A percentile compares a stretch with the other conserved stretches of the same genome.
Conservation (phyloP, 2,113 vertebrate species). For the Cinclus cinclus region DNA sequence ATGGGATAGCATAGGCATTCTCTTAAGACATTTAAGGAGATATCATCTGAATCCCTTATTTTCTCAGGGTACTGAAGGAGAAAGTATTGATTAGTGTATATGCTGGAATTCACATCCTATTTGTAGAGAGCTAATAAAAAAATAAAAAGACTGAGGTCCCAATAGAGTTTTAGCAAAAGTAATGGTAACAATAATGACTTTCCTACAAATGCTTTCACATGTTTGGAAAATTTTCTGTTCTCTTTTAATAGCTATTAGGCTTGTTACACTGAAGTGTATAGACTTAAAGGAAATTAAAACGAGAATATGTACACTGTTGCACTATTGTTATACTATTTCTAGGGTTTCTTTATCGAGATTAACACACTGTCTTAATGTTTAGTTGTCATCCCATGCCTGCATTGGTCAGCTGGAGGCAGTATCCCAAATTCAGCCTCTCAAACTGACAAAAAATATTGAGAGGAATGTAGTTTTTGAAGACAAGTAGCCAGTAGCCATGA, state of each 20-base stretch:
- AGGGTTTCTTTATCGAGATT: not conserved
- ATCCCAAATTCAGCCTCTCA: not conserved
- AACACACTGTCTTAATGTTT: not conserved
- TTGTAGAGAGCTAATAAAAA: constrained; percentile 69
- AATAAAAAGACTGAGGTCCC: constrained; percentile 58
- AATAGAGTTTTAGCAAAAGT: constrained; percentile 59
- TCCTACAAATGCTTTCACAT: constrained; percentile 31
- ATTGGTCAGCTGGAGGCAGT: not conserved
- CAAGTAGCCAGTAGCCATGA: not conserved
- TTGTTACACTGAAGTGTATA: constrained; percentile 8
- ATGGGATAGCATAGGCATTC: constrained; percentile 53
- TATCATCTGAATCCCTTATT: constrained; percentile 64
- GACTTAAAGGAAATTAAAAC: constrained; percentile 58
- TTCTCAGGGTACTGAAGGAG: constrained; percentile 68
- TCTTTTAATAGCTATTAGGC: constrained; percentile 62
- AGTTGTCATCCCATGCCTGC: not conserved
- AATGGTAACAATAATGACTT: constrained; percentile 62
- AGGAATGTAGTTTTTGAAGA: not conserved
- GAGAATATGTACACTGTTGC: constrained; percentile 9
- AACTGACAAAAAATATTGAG: not conserved
- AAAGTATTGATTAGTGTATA: constrained; percentile 69
- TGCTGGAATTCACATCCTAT: constrained; percentile 51
- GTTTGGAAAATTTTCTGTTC: constrained; percentile 58
- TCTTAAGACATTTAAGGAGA: constrained; percentile 52
- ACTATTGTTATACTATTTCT: not conserved